phyloP scores from a whole-genome alignment of 2,888 invertebrate species.

The Sesia apiformis region DNA sequence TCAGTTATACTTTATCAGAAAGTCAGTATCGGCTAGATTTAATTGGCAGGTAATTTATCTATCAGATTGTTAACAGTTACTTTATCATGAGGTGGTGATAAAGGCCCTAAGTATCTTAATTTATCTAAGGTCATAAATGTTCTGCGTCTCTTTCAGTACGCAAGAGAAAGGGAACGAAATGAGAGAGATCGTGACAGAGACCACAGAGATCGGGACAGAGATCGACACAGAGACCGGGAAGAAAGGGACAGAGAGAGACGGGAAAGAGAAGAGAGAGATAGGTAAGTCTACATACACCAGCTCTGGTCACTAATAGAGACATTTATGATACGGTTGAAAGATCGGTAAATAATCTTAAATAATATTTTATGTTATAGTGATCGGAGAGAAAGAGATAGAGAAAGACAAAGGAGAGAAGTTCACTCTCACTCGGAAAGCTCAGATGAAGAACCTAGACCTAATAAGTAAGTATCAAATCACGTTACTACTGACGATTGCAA shows the following conservation, averaged over 20 bases:
- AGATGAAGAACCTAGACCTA: conserved; percentile 77
- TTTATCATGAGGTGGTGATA: too few relatives aligned
- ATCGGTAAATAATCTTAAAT: too few relatives aligned
- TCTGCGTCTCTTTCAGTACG: conserved; percentile 57
- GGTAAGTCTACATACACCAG: conserved; percentile 22
- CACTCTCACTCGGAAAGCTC: conserved; percentile 77
- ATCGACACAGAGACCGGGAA: conserved; percentile 72
- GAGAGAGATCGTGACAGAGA: conserved; percentile 74
- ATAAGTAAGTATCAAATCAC: conserved; percentile 51
- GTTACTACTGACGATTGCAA: too few relatives aligned
- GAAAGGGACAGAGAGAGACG: conserved; percentile 77
- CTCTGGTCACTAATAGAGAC: too few relatives aligned
- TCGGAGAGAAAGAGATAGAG: conserved; percentile 62
- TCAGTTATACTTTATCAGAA: too few relatives aligned
- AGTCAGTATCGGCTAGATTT: too few relatives aligned
- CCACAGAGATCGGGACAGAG: conserved; percentile 74
- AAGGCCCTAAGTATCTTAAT: too few relatives aligned
- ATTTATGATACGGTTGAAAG: too few relatives aligned
- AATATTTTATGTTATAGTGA: conserved; percentile 3
- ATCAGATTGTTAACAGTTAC: too few relatives aligned
- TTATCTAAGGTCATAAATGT: too few relatives aligned
- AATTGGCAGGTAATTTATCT: too few relatives aligned
- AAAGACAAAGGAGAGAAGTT: conserved; percentile 57
- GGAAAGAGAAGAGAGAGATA: conserved; percentile 66
- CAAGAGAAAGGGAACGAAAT: conserved; percentile 64